Evolutionary conservation across 2,113 vertebrate genomes (phyloP).

Genomic region (Xenopus borealis): DNA sequence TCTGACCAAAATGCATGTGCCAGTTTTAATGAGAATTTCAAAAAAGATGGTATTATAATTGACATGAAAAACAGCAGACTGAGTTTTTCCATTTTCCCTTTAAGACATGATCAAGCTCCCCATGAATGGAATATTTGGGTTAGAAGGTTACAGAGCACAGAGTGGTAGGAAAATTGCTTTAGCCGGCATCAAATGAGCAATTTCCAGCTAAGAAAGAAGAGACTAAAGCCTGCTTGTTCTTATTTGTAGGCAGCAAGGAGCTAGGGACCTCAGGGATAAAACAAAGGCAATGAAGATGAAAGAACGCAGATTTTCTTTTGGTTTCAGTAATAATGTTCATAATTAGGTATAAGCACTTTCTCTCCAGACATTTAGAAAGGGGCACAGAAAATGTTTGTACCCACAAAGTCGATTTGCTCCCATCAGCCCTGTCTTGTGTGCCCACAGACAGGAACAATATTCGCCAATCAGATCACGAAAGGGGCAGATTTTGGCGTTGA

Average conservation of each 20-base stretch:
- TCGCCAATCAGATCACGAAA: too few relatives aligned
- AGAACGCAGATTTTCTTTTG: constrained; percentile 12
- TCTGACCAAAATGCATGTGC: background rate
- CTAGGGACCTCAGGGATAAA: constrained; percentile 23
- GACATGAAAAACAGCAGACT: background rate
- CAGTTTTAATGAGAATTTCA: constrained; percentile 10
- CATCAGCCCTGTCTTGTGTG: too few relatives aligned
- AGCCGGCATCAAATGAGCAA: constrained; percentile 22
- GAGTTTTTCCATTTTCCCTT: background rate
- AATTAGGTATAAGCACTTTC: constrained; percentile 22
- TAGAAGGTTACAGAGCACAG: constrained; percentile 12
- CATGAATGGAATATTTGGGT: constrained; percentile 10
- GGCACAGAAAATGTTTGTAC: too few relatives aligned
- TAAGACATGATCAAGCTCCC: constrained; percentile 6
- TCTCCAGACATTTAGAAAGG: constrained; percentile 15
- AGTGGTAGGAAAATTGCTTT: constrained; percentile 18
- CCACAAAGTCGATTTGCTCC: too few relatives aligned
- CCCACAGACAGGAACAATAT: too few relatives aligned
- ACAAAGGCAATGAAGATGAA: constrained; percentile 34
- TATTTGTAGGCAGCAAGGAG: constrained; percentile 22
- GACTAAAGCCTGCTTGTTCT: constrained; percentile 1
- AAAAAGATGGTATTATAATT: background rate
- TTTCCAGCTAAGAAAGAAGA: constrained; percentile 21
- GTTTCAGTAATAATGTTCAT: constrained; percentile 25
- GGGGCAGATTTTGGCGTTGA: too few relatives aligned